Evolutionary conservation across 1,140 invertebrate genomes (phyloP).

Genomic region (Papilio dardanus): DNA sequence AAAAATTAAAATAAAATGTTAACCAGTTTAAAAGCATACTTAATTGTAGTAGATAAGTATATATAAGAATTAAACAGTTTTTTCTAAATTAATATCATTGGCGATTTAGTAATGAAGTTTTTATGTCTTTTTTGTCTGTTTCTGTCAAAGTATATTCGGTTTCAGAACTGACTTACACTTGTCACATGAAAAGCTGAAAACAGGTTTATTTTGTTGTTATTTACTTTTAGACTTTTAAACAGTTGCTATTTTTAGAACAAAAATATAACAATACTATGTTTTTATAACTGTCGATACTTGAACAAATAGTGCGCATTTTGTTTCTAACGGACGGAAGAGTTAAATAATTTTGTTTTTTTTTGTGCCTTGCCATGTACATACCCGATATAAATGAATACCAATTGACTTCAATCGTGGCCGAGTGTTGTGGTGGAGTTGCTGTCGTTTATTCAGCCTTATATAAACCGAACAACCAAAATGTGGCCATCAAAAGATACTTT

Average conservation of each 20-base stretch:
- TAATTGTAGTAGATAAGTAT: background rate
- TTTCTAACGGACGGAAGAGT: constrained; percentile 2
- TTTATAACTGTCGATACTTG: constrained; percentile 28
- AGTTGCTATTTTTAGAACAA: constrained; percentile 49
- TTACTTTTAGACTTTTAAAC: constrained; percentile 49
- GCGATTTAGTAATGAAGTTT: no score
- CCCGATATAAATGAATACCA: constrained; percentile 82
- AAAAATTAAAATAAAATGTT: background rate
- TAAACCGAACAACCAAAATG: constrained; percentile 85
- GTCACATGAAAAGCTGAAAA: constrained; percentile 41
- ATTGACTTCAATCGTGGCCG: constrained; percentile 84
- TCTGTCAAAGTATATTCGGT: background rate
- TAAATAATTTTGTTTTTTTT: constrained; percentile 17
- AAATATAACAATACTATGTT: constrained; percentile 41
- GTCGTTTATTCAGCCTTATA: constrained; percentile 88
- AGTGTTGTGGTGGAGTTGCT: constrained; percentile 86
- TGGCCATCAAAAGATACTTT: constrained; percentile 90
- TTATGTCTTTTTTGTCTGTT: background rate
- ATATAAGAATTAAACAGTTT: no score
- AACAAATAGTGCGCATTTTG: constrained; percentile 27
- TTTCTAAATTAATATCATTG: no score
- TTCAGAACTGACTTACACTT: constrained; percentile 34
- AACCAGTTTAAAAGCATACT: background rate
- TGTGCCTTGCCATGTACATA: constrained; percentile 63
- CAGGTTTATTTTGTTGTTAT: constrained; percentile 51